Evolutionary conservation across 2,888 invertebrate genomes (phyloP), one percentile per base, ranked within the genome.

Genomic region (Volucella bombylans): DNA sequence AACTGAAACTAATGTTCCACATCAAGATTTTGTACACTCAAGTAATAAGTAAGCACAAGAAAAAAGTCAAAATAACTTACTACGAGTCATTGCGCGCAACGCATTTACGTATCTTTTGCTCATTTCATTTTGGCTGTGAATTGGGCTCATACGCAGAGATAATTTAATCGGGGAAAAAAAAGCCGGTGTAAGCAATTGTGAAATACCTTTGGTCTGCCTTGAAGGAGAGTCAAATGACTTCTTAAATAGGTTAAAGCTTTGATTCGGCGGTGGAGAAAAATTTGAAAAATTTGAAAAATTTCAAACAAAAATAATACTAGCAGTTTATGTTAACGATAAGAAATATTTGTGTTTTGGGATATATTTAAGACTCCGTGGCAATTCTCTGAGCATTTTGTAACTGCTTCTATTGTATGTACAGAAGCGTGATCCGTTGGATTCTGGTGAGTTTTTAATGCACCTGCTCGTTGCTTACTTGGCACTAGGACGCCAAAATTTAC

Each of bases 1-100:
- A 85, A 85, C 85, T 81, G 76, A 76, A 85, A 81, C 81, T 81
- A 85, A 85, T 85, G 85, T 85, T 85, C 85, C 81, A 85, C 81
- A 81, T 81, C 81, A 77, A 85, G 85, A 85, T 76, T 72, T 85
- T 64, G 76, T 57, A 65, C 54, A 74, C 64, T n/a, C 68, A 67
- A 64, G 54, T 69, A 62, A 69, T 55, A 61, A 54, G 59, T 52
- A 57, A 41, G 23, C 23, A n/a, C 11, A 55, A 79, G 54, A 59
- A 64, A 50, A 23, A 52, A 10, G 10, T 41, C 38, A n/a, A 78
- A 43, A 57, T 45, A 59, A 52, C 54, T 55, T 68, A 55, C 52
- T 14, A 31, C 31, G 31, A 31, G 14, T 50, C 39, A 50, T 52
- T 73, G 52, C 38, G 65, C 52, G 52, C 73, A 79, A 80, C 77